Evolutionary conservation across 2,113 vertebrate genomes (phyloP).

Genomic region (Bungarus multicinctus): DNA sequence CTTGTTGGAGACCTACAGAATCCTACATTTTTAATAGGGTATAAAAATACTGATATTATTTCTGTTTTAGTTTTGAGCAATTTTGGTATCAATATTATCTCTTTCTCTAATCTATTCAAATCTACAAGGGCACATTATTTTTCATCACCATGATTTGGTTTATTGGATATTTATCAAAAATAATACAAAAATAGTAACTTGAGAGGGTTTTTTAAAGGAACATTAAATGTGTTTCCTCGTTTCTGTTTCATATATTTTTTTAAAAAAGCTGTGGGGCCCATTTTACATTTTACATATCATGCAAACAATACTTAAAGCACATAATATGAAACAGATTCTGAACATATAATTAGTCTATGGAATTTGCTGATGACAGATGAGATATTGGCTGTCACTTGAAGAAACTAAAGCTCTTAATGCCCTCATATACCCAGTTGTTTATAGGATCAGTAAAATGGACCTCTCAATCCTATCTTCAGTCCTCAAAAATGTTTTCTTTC

Average conservation of each 20-base stretch:
- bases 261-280: neutral
- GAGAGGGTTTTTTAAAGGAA: neutral
- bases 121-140: neutral
- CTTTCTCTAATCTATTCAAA: neutral
- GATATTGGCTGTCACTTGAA: neutral
- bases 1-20: conserved; percentile 37
- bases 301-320: neutral
- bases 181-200: conserved; percentile 1
- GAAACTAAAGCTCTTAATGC: neutral
- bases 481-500: neutral
- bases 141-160: neutral
- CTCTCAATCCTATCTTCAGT: neutral
- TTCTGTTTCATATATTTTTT: neutral
- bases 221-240: neutral
- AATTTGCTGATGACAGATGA: neutral
- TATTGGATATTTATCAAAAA: neutral
- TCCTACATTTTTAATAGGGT: conserved; percentile 42
- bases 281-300: neutral
- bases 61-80: conserved; percentile 19
- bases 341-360: neutral
- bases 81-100: neutral
- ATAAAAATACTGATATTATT: conserved; percentile 22
- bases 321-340: neutral
- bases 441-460: neutral
- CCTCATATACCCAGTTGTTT: neutral